A percentile compares a stretch with the other conserved stretches of the same genome.
Conservation (phyloP, 2,888 invertebrate species). For the Oxyteleia sp. region DNA sequence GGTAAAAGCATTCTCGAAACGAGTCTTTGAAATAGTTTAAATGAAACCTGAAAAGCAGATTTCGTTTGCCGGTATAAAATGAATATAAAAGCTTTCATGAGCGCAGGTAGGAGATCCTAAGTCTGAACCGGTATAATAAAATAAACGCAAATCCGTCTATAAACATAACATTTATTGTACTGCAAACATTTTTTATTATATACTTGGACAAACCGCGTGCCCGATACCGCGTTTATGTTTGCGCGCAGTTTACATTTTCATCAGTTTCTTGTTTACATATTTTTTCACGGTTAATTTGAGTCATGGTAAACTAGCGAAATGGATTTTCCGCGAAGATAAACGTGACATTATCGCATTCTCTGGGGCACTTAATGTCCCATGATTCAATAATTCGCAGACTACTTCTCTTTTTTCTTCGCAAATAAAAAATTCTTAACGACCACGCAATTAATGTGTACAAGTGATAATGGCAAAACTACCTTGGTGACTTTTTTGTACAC, state of each 20-base stretch:
- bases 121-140: constrained; percentile 46
- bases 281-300: constrained; percentile 21
- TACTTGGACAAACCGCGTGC: constrained; percentile 35
- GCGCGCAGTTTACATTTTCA: constrained; percentile 19
- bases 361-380: too few species aligned
- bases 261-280: constrained; percentile 25
- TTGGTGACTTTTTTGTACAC: too few species aligned
- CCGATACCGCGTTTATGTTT: constrained; percentile 9
- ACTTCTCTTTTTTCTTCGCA: too few species aligned
- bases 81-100: constrained; percentile 42
- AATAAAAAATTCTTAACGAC: too few species aligned
- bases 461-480: too few species aligned
- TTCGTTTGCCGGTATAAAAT: constrained; percentile 40
- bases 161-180: constrained; percentile 49
- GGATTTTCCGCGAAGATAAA: background rate
- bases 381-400: too few species aligned
- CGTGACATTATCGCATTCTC: background rate
- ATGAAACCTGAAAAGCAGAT: constrained; percentile 41
- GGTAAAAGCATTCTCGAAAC: background rate
- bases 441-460: too few species aligned
- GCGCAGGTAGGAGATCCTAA: constrained; percentile 5
- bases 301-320: constrained; percentile 8
- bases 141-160: constrained; percentile 52
- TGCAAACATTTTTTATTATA: constrained; percentile 44
- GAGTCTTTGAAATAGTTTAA: constrained; percentile 32